Base-by-base conservation (phyloP, 2,888 invertebrate species). In the Philereme transversata region DNA sequence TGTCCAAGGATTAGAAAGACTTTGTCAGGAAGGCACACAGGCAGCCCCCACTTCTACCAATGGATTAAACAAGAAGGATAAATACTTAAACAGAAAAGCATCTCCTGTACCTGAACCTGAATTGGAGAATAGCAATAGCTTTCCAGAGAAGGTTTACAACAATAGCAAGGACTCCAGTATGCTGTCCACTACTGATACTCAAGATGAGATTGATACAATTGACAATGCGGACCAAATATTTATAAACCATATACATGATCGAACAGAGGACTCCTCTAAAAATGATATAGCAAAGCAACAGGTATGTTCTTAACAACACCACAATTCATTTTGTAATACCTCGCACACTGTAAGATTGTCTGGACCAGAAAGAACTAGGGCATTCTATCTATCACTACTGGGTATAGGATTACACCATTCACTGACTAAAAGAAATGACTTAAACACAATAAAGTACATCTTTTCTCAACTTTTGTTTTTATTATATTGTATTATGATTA, bases 131-230 rank as follows among this genome's bases (percentile, higher is more conserved):
- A 59, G 51, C 9, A 56, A 51, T 56, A 62, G 51, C 33, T 48
- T 58, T 33, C 55, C 40, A 49, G 62, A 63, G 35, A 59, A 59
- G 7, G 52, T 52, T 0, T 33, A 36, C 10, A 62, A 46, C 44
- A 63, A 64, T 11, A 60, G 56, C 51, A 60, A 64, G 48, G 60
- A 60, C 40, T 64, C 60, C 5, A 64, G 63, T 48, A 60, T 60
- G 53, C 22, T 64, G 41, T 60, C 64, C 47, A 57, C 60, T 36
- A 64, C 64, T 5, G 53, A 64, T 48, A 60, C 60, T 3, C 57
- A 64, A 35, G 54, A 57, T 51, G 60, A 57, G 41, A 57, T 60
- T 43, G 60, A 62, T 22, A 59, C 55, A 4, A 36, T 49, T 49
- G 60, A 58, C n/a, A 49, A 57, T 64, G 62, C 49, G 57, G 61